These are phyloP conservation scores for Cardiocondyla obscurior DNA, from an alignment of 1,140 invertebrate genomes.

Conservation along the genomic window DNA sequence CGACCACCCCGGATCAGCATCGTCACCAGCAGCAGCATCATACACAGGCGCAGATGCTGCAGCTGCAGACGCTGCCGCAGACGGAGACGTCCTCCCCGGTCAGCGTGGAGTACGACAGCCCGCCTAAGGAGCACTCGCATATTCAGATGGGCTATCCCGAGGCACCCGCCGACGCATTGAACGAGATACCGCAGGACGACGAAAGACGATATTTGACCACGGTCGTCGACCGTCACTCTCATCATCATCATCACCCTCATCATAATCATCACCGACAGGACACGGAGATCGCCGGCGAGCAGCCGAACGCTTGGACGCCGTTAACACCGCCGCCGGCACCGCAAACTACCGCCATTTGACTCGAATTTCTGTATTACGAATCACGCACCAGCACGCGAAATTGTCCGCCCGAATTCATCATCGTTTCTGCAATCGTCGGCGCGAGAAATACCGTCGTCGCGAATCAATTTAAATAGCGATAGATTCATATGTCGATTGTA, in stretches of 20 bases:
- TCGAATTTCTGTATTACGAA: neutral
- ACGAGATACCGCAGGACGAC: conserved; percentile 71
- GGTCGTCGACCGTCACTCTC: conserved; percentile 74
- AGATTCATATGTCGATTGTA: too few species aligned
- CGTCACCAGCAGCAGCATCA: conserved; percentile 69
- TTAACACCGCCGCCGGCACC: conserved; percentile 79
- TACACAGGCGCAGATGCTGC: conserved; percentile 69
- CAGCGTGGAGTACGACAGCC: conserved; percentile 74
- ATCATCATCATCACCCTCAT: conserved; percentile 72
- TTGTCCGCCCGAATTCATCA: neutral
- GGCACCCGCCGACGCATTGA: conserved; percentile 67
- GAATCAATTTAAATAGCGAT: too few species aligned
- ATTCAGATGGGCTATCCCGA: conserved; percentile 72
- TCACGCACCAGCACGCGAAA: neutral
- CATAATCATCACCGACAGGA: conserved; percentile 68
- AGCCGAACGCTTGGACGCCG: conserved; percentile 75
- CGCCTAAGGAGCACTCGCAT: conserved; percentile 74
- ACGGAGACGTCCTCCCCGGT: conserved; percentile 71
- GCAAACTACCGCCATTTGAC: conserved; percentile 81
- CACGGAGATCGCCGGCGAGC: conserved; percentile 63
- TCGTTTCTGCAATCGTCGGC: neutral
- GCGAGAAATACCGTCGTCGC: neutral
- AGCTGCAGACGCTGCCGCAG: conserved; percentile 70
- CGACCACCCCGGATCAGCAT: conserved; percentile 70
- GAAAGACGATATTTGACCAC: conserved; percentile 75